Percentiles rank a stretch among this genome's conserved stretches.
phyloP scores from a whole-genome alignment of 2,888 invertebrate genomes.

The Oxyscelio sp. region DNA sequence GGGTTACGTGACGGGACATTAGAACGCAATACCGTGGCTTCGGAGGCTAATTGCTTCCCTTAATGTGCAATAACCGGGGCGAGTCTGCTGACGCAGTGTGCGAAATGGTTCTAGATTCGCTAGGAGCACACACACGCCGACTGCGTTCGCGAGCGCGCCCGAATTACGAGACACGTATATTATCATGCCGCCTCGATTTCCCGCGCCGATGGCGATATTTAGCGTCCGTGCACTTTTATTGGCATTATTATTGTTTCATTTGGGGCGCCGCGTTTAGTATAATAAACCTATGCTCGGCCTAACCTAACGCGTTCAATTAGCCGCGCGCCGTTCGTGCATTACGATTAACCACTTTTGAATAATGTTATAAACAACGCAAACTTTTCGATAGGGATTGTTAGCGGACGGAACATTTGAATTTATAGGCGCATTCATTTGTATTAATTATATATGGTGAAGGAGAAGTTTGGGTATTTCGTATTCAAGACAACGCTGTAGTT shows the following conservation, averaged over 20 bases:
- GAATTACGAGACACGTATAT: constrained; percentile 67
- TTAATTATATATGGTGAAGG: no score
- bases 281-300: constrained; percentile 43
- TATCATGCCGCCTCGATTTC: constrained; percentile 51
- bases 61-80: constrained; percentile 71
- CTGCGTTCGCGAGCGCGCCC: constrained; percentile 35
- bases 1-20: constrained; percentile 65
- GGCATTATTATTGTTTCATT: constrained; percentile 54
- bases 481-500: no score
- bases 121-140: constrained; percentile 42
- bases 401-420: no score
- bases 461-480: no score
- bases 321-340: constrained; percentile 31
- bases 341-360: constrained; percentile 58
- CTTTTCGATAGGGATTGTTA: constrained; percentile 40
- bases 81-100: constrained; percentile 58
- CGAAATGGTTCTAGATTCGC: constrained; percentile 56
- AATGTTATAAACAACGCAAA: constrained; percentile 57
- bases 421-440: no score
- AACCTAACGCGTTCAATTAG: constrained; percentile 53
- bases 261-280: constrained; percentile 49
- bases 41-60: constrained; percentile 70
- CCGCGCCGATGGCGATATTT: constrained; percentile 45
- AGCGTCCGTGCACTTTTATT: constrained; percentile 57
- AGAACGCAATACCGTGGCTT: constrained; percentile 66